Evolutionary conservation across 2,888 invertebrate genomes (phyloP).

Genomic region (Pheosia tremula): DNA sequence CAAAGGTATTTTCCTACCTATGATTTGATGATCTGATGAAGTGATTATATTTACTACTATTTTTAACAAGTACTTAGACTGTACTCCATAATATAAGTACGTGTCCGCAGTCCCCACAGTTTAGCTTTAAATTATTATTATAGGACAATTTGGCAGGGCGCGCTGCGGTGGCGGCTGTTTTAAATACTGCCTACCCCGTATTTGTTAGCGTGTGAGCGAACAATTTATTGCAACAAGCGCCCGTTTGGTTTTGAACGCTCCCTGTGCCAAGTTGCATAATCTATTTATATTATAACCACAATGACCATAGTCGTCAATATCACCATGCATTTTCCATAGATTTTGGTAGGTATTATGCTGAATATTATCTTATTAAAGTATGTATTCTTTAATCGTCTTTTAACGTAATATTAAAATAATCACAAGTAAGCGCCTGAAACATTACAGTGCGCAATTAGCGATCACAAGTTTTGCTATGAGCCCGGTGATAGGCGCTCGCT

Average conservation of each 20-base stretch:
- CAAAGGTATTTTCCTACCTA: too few relatives aligned
- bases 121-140: conserved; percentile 7
- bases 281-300: conserved; percentile 3
- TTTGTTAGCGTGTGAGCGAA: conserved; percentile 19
- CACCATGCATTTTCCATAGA: neutral
- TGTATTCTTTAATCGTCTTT: neutral
- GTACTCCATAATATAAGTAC: neutral
- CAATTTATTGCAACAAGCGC: conserved; percentile 6
- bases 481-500: neutral
- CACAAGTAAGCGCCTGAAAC: neutral
- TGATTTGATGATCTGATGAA: too few relatives aligned
- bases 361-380: too few relatives aligned
- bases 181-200: conserved; percentile 18
- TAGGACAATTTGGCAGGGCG: conserved; percentile 14
- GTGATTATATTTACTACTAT: too few relatives aligned
- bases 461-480: conserved; percentile 1
- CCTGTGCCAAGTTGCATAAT: conserved; percentile 2
- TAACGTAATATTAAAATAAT: conserved; percentile 2
- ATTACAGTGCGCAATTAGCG: conserved; percentile 5
- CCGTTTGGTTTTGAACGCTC: conserved; percentile 2
- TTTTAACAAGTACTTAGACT: neutral
- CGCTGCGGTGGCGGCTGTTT: conserved; percentile 16
- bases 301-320: neutral
- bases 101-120: neutral
- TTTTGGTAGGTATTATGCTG: too few relatives aligned